phyloP scores from a whole-genome alignment of 2,113 vertebrate species.

The Lagopus leucura region DNA sequence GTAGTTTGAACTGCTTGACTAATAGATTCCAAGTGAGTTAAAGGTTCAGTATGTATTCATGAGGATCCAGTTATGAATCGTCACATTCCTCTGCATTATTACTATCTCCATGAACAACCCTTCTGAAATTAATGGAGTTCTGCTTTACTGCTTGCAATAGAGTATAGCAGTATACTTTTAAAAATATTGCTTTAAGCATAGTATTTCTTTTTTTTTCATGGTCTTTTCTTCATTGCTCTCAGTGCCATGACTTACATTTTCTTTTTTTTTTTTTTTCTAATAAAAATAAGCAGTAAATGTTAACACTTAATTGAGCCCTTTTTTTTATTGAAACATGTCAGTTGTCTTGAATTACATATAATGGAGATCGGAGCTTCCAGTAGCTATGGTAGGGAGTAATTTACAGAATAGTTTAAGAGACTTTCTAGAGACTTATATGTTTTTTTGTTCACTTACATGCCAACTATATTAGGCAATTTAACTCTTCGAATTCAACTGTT shows the following conservation, averaged over 20 bases:
- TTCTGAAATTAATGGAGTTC: background rate
- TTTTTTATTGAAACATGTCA: constrained; percentile 8
- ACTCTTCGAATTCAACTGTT: background rate
- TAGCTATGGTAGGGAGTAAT: constrained; percentile 74
- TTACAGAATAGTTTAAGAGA: constrained; percentile 74
- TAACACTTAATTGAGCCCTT: background rate
- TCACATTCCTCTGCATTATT: background rate
- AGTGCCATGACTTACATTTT: background rate
- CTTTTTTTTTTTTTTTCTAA: background rate
- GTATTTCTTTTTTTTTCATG: background rate
- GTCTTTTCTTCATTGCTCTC: background rate
- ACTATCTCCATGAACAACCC: background rate
- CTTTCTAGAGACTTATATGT: background rate
- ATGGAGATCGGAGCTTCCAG: constrained; percentile 67
- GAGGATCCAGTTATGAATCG: background rate
- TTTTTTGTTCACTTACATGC: constrained; percentile 8
- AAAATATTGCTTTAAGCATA: background rate
- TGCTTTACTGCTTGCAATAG: background rate
- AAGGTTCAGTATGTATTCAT: background rate
- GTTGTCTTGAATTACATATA: constrained; percentile 54
- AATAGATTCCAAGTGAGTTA: background rate
- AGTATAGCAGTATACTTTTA: background rate
- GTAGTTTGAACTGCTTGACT: background rate
- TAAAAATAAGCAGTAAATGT: background rate
- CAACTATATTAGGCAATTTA: background rate